Conservation (phyloP, 2,113 vertebrate species). For the Ictalurus furcatus region DNA sequence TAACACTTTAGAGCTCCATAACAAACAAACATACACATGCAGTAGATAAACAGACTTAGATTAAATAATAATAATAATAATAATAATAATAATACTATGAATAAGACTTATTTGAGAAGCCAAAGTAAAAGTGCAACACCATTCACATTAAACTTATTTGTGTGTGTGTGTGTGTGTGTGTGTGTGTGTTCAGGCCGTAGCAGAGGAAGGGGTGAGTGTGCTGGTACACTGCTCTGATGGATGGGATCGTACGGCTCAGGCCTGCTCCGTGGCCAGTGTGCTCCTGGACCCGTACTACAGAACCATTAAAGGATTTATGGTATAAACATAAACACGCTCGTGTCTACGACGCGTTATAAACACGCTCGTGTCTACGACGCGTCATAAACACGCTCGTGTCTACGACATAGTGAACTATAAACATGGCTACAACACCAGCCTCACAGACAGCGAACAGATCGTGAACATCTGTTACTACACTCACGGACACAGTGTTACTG, state of each 20-base stretch:
- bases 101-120: not conserved
- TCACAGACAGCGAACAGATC: too few species aligned
- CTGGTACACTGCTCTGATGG: constrained; percentile 97
- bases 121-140: not conserved
- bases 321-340: constrained; percentile 50
- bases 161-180: constrained; percentile 38
- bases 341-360: not conserved
- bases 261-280: constrained; percentile 90
- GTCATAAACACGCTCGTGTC: not conserved
- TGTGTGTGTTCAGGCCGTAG: constrained; percentile 79
- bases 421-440: not conserved
- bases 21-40: not conserved
- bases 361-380: not conserved
- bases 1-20: not conserved
- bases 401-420: not conserved
- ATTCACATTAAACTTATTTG: not conserved
- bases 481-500: not conserved
- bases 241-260: constrained; percentile 96
- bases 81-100: too few species aligned
- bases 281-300: constrained; percentile 91
- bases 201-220: constrained; percentile 92
- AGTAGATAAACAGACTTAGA: not conserved
- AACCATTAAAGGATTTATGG: constrained; percentile 93
- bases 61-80: not conserved
- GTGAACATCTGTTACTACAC: not conserved